Evolutionary conservation across 2,113 vertebrate species (phyloP).

Genomic region (Castor canadensis): DNA sequence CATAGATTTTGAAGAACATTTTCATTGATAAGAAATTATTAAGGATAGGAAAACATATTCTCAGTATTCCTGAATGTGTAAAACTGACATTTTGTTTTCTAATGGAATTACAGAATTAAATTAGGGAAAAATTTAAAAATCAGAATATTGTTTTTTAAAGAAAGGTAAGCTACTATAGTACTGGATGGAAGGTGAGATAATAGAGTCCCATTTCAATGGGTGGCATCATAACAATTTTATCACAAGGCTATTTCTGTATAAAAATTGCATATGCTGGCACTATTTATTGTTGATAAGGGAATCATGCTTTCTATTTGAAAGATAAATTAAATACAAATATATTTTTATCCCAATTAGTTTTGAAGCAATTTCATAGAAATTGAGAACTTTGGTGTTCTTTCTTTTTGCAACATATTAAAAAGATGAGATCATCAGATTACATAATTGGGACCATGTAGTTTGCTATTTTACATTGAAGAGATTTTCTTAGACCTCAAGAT

Average conservation of each 20-base stretch:
- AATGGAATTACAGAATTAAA: not conserved
- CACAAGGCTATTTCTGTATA: not conserved
- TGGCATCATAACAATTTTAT: not conserved
- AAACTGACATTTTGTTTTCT: not conserved
- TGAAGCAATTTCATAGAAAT: not conserved
- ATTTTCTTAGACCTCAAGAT: not conserved
- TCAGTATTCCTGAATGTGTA: not conserved
- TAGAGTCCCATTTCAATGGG: not conserved
- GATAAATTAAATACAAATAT: not conserved
- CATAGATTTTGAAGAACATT: not conserved
- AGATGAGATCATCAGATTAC: not conserved
- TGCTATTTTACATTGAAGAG: not conserved
- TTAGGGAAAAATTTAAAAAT: not conserved
- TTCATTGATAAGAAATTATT: slow-evolving; percentile 4
- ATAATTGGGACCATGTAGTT: not conserved
- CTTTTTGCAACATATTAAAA: not conserved
- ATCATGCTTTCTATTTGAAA: not conserved
- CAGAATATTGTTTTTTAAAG: not conserved
- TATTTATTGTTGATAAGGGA: not conserved
- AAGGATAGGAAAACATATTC: not conserved
- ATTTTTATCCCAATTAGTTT: not conserved
- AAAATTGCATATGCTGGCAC: not conserved
- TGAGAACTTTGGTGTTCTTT: not conserved
- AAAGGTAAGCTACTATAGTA: not conserved
- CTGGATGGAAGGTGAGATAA: not conserved